These are phyloP conservation scores for Loris lydekkerianus DNA, from an alignment of 2,797 vertebrate species.

Conservation along the genomic window DNA sequence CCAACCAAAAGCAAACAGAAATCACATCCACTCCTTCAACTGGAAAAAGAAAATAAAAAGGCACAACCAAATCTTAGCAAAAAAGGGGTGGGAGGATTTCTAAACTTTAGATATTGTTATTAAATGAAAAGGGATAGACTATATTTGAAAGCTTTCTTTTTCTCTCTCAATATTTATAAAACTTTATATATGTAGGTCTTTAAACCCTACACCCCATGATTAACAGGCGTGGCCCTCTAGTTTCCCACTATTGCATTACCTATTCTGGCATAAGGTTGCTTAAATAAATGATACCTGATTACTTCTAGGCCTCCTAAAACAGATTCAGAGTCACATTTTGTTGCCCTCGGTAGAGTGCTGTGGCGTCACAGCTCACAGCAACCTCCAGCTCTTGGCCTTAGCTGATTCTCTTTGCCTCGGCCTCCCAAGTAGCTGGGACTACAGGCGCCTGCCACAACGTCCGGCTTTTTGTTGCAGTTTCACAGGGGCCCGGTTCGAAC, in stretches of 20 bases:
- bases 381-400: too few relatives aligned
- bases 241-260: constrained; percentile 23
- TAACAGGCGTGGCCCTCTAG: background rate
- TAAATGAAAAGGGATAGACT: background rate
- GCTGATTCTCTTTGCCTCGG: too few relatives aligned
- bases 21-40: background rate
- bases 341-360: too few relatives aligned
- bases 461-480: too few relatives aligned
- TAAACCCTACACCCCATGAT: background rate
- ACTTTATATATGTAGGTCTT: constrained; percentile 19
- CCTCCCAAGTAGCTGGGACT: too few relatives aligned
- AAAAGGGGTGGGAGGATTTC: background rate
- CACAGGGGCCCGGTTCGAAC: too few relatives aligned
- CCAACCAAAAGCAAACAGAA: constrained; percentile 38
- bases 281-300: constrained; percentile 60
- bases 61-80: constrained; percentile 20
- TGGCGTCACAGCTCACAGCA: too few relatives aligned
- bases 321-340: too few relatives aligned
- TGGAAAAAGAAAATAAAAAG: background rate
- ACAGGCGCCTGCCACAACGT: too few relatives aligned
- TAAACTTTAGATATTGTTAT: background rate
- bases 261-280: constrained; percentile 18
- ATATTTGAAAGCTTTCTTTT: constrained; percentile 44
- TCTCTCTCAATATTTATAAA: background rate
- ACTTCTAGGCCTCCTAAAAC: constrained; percentile 41